Conservation (phyloP, 2,797 vertebrate genomes). For the Rhabdophis nuchalis region DNA sequence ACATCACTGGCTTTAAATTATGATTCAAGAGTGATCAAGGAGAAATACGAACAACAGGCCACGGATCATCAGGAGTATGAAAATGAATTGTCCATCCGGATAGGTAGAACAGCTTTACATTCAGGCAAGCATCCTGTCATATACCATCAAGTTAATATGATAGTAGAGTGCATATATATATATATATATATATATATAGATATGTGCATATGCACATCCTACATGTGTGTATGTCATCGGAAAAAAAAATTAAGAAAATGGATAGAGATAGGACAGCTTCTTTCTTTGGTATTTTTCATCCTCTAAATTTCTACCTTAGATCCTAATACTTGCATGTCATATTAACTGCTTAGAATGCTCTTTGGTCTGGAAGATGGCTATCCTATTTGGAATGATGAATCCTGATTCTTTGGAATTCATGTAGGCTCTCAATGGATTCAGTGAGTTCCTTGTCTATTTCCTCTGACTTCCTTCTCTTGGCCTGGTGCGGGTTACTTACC, state of each 20-base stretch:
- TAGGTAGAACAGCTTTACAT: constrained; percentile 87
- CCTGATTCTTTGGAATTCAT: not conserved
- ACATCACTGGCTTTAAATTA: constrained; percentile 70
- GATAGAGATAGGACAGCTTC: not conserved
- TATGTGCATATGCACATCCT: not conserved
- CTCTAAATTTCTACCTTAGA: constrained; percentile 40
- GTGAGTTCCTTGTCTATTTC: not conserved
- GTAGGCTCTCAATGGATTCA: not conserved
- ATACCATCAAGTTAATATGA: constrained; percentile 62
- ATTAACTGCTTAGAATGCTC: constrained; percentile 23
- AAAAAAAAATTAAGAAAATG: not conserved
- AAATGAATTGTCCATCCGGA: constrained; percentile 85
- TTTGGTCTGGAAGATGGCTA: not conserved
- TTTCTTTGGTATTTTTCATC: not conserved
- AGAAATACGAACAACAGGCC: constrained; percentile 68
- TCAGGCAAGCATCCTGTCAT: constrained; percentile 94
- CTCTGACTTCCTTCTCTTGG: not conserved
- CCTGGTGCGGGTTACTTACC: not conserved
- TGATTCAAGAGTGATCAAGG: constrained; percentile 71
- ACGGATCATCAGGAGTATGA: constrained; percentile 39
- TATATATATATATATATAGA: constrained; percentile 23
- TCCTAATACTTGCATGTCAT: constrained; percentile 29
- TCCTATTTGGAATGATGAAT: not conserved
- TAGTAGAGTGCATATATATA: constrained; percentile 5
- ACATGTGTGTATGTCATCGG: not conserved